phyloP scores from a whole-genome alignment of 2,888 invertebrate genomes.

The Drosophila quinaria region DNA sequence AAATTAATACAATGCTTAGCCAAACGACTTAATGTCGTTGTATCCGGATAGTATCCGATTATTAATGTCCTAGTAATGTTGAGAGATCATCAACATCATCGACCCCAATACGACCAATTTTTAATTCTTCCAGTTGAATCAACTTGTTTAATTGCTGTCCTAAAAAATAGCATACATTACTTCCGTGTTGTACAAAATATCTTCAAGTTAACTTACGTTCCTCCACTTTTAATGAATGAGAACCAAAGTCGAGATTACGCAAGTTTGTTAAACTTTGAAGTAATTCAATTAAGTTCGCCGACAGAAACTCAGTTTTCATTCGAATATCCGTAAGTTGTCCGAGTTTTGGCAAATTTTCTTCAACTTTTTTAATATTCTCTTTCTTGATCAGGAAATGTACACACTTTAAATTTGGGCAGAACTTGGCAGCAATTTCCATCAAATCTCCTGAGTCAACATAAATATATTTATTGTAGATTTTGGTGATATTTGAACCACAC shows the following conservation, averaged over 20 bases:
- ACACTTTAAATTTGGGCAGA: conserved; percentile 6
- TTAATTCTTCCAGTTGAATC: neutral
- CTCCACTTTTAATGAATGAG: neutral
- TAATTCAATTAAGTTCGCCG: neutral
- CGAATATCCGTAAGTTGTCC: neutral
- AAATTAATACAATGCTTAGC: neutral
- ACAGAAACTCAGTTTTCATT: neutral
- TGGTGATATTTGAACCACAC: neutral
- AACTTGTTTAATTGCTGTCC: conserved; percentile 10
- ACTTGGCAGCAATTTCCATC: neutral
- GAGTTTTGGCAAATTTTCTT: neutral
- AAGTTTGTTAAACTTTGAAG: conserved; percentile 1
- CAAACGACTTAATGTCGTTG: neutral
- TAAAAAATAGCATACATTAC: neutral
- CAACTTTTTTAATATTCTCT: neutral
- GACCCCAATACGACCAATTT: neutral
- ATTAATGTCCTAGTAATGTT: neutral
- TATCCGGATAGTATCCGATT: conserved; percentile 5
- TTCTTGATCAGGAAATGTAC: neutral
- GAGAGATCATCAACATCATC: conserved; percentile 4
- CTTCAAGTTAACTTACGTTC: neutral
- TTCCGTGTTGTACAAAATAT: neutral
- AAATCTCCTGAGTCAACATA: neutral
- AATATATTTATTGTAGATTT: neutral
- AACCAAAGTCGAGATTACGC: neutral